Percentiles rank a stretch among this genome's conserved stretches.
phyloP scores from a whole-genome alignment of 2,113 vertebrate species.

The Apodemus sylvaticus region DNA sequence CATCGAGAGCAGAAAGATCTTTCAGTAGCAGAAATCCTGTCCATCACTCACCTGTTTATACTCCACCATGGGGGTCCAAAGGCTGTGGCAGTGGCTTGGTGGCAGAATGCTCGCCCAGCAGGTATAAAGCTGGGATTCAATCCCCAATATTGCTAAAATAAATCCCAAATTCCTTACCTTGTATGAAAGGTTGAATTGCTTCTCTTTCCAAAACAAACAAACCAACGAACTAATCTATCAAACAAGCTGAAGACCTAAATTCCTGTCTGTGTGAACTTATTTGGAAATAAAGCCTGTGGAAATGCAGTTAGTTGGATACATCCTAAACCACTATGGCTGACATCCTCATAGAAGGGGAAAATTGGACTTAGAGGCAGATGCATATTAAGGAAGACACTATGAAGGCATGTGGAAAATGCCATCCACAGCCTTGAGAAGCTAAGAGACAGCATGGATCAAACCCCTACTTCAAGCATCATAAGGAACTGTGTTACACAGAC shows the following conservation, averaged over 20 bases:
- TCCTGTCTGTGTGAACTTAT: neutral
- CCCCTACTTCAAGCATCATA: neutral
- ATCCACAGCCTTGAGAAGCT: neutral
- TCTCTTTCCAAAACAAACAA: neutral
- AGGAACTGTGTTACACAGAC: neutral
- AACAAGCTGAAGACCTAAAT: neutral
- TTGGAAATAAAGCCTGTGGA: constrained; percentile 17
- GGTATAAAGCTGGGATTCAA: neutral
- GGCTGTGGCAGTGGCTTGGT: neutral
- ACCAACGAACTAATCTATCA: neutral
- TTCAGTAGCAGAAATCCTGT: constrained; percentile 29
- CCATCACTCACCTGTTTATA: neutral
- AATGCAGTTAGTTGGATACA: neutral
- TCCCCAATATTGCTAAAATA: neutral
- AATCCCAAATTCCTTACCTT: neutral
- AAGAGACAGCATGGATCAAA: neutral
- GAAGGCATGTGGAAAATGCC: neutral
- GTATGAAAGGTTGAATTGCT: neutral
- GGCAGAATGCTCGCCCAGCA: neutral
- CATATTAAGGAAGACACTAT: accelerated
- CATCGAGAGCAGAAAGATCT: neutral
- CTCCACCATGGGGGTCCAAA: neutral
- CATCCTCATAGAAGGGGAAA: neutral
- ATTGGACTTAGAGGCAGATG: neutral
- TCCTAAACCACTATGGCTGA: neutral